Conservation (phyloP, 2,888 invertebrate species). For the Gerris lacustris region DNA sequence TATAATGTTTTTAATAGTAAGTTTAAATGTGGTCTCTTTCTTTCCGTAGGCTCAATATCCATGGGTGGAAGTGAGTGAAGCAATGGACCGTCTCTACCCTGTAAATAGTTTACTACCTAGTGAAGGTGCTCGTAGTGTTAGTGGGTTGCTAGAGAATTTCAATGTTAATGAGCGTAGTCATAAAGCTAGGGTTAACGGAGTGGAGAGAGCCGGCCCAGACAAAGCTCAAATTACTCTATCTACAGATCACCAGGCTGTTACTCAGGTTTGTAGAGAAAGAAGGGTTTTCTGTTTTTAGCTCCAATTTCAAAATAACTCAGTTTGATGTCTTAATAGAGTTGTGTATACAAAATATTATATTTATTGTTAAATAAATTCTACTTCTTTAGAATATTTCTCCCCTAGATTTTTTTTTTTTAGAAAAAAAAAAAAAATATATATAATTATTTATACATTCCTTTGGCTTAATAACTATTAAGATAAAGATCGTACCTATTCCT, state of each 20-base stretch:
- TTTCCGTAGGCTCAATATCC: constrained; percentile 24
- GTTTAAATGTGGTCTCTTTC: neutral
- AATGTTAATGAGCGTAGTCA: constrained; percentile 15
- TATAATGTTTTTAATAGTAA: no score
- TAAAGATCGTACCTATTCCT: no score
- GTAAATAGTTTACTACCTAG: constrained; percentile 63
- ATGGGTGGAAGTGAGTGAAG: constrained; percentile 37
- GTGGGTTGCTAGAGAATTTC: constrained; percentile 55
- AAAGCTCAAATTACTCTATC: neutral
- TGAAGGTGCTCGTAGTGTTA: constrained; percentile 61
- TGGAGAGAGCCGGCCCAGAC: constrained; percentile 14
- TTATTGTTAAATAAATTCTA: no score
- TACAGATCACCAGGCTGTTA: neutral
- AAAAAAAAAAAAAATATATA: no score
- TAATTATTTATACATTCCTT: no score
- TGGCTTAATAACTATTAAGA: no score
- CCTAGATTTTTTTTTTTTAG: no score
- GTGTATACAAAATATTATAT: no score
- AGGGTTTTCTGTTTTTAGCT: no score
- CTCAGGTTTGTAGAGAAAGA: neutral
- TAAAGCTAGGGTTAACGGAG: constrained; percentile 15
- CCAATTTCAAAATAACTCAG: no score
- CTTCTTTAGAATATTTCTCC: no score
- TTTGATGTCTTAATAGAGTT: no score
- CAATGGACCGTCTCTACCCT: constrained; percentile 70